Evolutionary conservation across 2,113 vertebrate species (phyloP), one percentile per base, ranked within the genome.

Genomic region (Triplophysa tibetana): DNA sequence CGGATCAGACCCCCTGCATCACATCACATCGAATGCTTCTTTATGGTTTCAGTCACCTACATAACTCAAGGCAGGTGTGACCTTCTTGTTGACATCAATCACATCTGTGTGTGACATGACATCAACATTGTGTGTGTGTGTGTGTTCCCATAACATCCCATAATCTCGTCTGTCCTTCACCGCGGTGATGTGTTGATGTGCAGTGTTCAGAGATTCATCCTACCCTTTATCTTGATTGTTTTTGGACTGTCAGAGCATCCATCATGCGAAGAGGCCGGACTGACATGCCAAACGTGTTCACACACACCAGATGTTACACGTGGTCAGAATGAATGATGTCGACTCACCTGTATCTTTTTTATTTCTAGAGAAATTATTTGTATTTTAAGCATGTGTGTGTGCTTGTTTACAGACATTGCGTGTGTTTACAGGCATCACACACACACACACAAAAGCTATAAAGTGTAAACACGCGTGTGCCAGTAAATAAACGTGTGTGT

Each of bases 361-460:
- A 60, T 77, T 19, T 77, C 64, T 61, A 48, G 66, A 24, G 17
- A 43, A 68, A 45, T 19, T 12, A 45, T 10, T 8, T 78, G 29
- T 43, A 43, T 52, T 16, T 1, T 14, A 54, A 16, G 16, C 11
- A 13, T 62, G 54, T 84, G 72, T 82, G 52, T 81, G 72, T 75
- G 54, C 77, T 54, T 75, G 41, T 76, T 72, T 67, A 21, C 60
- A 10, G 33, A 19, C 75, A n/a, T 52, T 52, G 26, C 66, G 83
- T 66, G 8, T 70, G 24, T 75, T n/a, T 67, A 43, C 41, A 24
- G 38, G 70, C 43, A 70, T 79, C 29, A 4, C 29, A 29, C 29
- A 29, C 29, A 29, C 26, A 29, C 1, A 29, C 26, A 29, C 26
- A 29, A 29, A 29, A 3, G 64, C 41, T 43, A 10, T 5, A 43